A percentile compares a stretch with the other conserved stretches of the same genome.
These are phyloP conservation scores for Brachionus angularis DNA, from an alignment of 1,140 invertebrate species.

Conservation along the genomic window DNA sequence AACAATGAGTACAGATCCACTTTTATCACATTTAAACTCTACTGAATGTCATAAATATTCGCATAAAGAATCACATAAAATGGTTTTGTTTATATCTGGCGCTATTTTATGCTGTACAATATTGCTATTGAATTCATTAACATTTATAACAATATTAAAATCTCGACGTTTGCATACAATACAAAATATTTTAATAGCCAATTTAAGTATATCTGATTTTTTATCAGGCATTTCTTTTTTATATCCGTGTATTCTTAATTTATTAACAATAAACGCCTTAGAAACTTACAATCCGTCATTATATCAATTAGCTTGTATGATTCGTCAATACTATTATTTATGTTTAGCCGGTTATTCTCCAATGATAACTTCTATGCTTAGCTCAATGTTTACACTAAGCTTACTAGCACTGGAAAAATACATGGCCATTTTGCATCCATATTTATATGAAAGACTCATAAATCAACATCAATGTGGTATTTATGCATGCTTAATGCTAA, in stretches of 20 bases:
- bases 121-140: neutral
- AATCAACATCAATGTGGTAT: neutral
- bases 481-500: neutral
- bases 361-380: conserved; percentile 28
- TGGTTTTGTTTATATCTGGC: conserved; percentile 1
- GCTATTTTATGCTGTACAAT: conserved; percentile 7
- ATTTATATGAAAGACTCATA: conserved; percentile 9
- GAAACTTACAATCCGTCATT: conserved; percentile 24
- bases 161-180: conserved; percentile 6
- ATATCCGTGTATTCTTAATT: conserved; percentile 29
- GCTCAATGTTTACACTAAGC: conserved; percentile 21
- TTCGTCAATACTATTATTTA: conserved; percentile 26
- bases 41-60: conserved; percentile 42
- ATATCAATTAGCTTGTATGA: neutral
- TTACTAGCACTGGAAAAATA: conserved; percentile 29
- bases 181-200: conserved; percentile 28
- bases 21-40: conserved; percentile 26
- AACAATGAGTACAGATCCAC: neutral
- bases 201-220: conserved; percentile 35
- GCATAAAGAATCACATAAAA: conserved; percentile 15
- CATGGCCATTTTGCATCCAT: conserved; percentile 19
- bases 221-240: conserved; percentile 17
- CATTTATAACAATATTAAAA: conserved; percentile 23
- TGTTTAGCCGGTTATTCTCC: conserved; percentile 27
- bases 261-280: conserved; percentile 12